These are phyloP conservation scores for Neosalanx taihuensis DNA, from an alignment of 2,797 vertebrate species.

Conservation along the genomic window DNA sequence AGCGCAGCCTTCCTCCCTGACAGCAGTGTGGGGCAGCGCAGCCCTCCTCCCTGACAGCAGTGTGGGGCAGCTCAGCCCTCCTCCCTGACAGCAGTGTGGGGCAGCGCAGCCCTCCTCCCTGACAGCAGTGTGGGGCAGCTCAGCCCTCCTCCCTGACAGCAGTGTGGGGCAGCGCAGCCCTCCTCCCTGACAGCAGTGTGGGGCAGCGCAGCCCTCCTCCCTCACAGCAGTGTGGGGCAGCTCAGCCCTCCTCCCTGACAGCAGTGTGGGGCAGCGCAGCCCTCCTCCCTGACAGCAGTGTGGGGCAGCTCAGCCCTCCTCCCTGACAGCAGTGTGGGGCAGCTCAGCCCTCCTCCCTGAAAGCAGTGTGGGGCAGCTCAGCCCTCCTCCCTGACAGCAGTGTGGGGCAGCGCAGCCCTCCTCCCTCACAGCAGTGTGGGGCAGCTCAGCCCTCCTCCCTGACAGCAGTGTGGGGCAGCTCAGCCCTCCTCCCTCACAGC, in stretches of 20 bases:
- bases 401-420: rapidly evolving
- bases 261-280: neutral
- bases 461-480: neutral
- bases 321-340: neutral
- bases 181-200: neutral
- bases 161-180: neutral
- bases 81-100: neutral
- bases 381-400: neutral
- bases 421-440: neutral
- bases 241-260: too few relatives aligned
- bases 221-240: neutral
- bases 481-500: neutral
- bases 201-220: neutral
- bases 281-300: neutral
- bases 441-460: neutral
- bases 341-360: neutral
- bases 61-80: rapidly evolving
- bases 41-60: neutral
- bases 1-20: neutral
- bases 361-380: neutral
- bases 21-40: neutral
- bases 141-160: neutral
- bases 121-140: neutral
- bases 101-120: neutral
- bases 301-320: neutral